Base-by-base conservation (phyloP, 1,140 invertebrate species). In the Drosophila malerkotliana region DNA sequence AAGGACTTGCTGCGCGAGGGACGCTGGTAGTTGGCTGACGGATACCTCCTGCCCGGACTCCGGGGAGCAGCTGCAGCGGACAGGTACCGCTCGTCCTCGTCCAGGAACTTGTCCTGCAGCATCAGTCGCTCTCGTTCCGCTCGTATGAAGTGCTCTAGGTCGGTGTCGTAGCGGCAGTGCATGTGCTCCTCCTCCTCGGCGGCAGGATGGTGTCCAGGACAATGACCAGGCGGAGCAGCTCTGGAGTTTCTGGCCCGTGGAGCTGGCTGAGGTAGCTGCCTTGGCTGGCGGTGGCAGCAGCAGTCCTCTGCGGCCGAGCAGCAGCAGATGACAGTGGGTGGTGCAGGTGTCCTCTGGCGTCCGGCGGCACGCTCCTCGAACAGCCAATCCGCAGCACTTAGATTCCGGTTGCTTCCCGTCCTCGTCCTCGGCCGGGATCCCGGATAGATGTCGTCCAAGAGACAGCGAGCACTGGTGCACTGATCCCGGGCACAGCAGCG, bases 131-230 rank as follows among this genome's bases (percentile, higher is more conserved):
- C 90, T 0, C 91, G 77, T 39, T 92, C 91, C 2, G 90, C 90
- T 10, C 88, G 73, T 64, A 92, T 92, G 3, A 91, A 91, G 56
- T 92, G 90, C 62, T 92, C 91, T 58, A 92, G 58, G 47, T 92
- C 91, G 12, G 90, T 92, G 56, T 92, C 91, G 60, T 90, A 92
- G 45, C 90, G 88, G 61, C 90, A 91, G 56, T 91, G 90, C 79
- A 85, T 81, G 45, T 91, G 90, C 61, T 91, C 90, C 55, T 91
- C 91, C 64, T 90, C 90, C 58, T 91, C 90, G 14, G 90, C 90
- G 21, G 90, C 90, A 2, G 90, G 90, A 79, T 90, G 90, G 52
- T 91, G 88, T 3, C 90, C 84, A 1, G 90, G 88, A 66, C 90
- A 90, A 39, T 77, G 74, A 0, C 34, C 34, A 12, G 34, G 34